These are phyloP conservation scores for Phalacrocorax aristotelis DNA, from an alignment of 2,113 vertebrate genomes.

Conservation along the genomic window DNA sequence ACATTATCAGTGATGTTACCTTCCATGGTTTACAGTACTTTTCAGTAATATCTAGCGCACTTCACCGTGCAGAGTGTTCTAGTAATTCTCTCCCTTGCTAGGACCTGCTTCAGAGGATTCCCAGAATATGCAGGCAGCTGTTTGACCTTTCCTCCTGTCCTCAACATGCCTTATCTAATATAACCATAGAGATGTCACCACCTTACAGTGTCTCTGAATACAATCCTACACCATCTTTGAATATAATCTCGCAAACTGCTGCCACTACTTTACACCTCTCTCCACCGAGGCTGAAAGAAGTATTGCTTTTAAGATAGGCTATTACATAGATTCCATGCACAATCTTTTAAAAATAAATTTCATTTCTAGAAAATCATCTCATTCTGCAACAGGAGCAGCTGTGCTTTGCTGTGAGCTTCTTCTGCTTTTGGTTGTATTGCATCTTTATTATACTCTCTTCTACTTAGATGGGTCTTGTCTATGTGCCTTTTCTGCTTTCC, in stretches of 20 bases:
- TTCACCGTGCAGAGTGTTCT: neutral
- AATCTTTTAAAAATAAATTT: neutral
- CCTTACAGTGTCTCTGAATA: neutral
- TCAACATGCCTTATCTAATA: constrained; percentile 26
- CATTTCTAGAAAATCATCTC: neutral
- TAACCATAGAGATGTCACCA: neutral
- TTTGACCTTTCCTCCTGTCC: constrained; percentile 27
- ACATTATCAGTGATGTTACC: neutral
- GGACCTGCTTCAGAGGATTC: neutral
- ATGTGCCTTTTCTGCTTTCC: neutral
- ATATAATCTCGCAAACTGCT: neutral
- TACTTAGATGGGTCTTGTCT: neutral
- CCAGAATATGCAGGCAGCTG: constrained; percentile 17
- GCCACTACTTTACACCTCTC: neutral
- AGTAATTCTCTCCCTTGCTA: neutral
- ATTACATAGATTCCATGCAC: neutral
- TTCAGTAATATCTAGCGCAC: neutral
- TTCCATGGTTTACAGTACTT: neutral
- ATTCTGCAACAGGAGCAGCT: neutral
- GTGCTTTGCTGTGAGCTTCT: neutral
- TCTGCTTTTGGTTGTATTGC: neutral
- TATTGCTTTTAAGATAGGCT: neutral
- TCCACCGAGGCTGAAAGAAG: neutral
- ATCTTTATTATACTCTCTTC: neutral
- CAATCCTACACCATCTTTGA: neutral